Base-by-base conservation (phyloP, 23 tunicate species). In the Halocynthia roretzi region DNA sequence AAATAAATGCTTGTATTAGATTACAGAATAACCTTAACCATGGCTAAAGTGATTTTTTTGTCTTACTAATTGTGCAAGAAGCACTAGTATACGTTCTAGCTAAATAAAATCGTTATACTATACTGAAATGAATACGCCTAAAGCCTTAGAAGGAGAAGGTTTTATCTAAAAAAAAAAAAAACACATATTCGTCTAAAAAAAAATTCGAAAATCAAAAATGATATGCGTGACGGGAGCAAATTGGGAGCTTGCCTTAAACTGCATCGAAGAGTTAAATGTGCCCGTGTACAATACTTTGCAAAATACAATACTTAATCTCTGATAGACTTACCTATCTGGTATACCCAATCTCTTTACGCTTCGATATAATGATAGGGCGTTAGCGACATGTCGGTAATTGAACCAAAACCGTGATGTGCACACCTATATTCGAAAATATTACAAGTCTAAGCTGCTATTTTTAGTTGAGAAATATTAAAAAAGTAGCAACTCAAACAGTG, bases 361-460 rank as follows among this genome's bases (percentile, higher is more conserved):
- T 50, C 98, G 76, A 52, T 93, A 93, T 7, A 93, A 71, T 11
- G 98, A 86, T 31, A 93, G 73, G 18, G 89, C 92, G 70, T 93
- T 93, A 15, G 98, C 93, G 49, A 93, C 85, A 75, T 93, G 98
- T 8, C 98, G 88, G 66, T 93, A 93, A 75, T 93, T 93, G 82
- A 93, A 93, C 98, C 98, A 93, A 65, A 86, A 93, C 56, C 98
- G 58, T 54, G 93, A 87, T 9, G 93, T 87, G 83, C 93, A 87
- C 49, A 87, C 93, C 93, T 87, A 64, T 9, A 55, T 56, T 9
- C 44, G 5, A 17, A 79, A 40, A 23, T 51, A 52, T 78, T 12
- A 14, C 23, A 19, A 67, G 23, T n/a, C 64, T 60, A 60, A 15
- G n/a, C 64, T 60, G n/a, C 17, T 17, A 60, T 15, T 60, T n/a